Base-by-base conservation (phyloP, 2,888 invertebrate species). In the Reticulitermes lucifugus region DNA sequence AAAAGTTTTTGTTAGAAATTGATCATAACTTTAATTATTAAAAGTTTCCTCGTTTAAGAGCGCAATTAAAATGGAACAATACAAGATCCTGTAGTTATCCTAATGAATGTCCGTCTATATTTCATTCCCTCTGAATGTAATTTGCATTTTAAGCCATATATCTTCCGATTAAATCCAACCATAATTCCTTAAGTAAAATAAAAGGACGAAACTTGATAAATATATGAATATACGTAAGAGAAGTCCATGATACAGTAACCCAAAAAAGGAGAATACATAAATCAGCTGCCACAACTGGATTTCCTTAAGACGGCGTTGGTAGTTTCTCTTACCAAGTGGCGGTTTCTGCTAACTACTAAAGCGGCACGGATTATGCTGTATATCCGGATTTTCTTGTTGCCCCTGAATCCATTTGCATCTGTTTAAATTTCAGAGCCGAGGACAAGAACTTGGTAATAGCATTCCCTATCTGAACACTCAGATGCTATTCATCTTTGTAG, bases 351-450 rank as follows among this genome's bases (percentile, higher is more conserved):
- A 46, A 77, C 77, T 77, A 46, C 77, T 46, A 77, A 82, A 85
- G 81, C 77, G 82, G 51, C 59, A 41, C n/a, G 82, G 85, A 85
- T 85, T 85, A 85, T 65, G 65, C 60, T 71, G 60, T 85, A 59
- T 81, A 73, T 80, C 85, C 85, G 46, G 73, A 73, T 82, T 85
- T 73, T 82, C 81, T 84, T 85, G 85, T 85, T 59, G 73, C 55
- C 51, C 75, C 70, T 73, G 85, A 51, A 85, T 85, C 75, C 71
- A 85, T 85, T 85, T 85, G 85, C 85, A 85, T 85, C 73, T 85
- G 59, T 82, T 81, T 82, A 77, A 77, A 77, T 77, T 21, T 77
- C 77, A 51, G 77, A 41, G 77, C 46, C n/a, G 22, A 18, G 77
- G 22, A 77, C 43, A 46, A 51, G n/a, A 77, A 77, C 65, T 65